phyloP scores from a whole-genome alignment of 2,113 vertebrate genomes.

The Arvicanthis niloticus region DNA sequence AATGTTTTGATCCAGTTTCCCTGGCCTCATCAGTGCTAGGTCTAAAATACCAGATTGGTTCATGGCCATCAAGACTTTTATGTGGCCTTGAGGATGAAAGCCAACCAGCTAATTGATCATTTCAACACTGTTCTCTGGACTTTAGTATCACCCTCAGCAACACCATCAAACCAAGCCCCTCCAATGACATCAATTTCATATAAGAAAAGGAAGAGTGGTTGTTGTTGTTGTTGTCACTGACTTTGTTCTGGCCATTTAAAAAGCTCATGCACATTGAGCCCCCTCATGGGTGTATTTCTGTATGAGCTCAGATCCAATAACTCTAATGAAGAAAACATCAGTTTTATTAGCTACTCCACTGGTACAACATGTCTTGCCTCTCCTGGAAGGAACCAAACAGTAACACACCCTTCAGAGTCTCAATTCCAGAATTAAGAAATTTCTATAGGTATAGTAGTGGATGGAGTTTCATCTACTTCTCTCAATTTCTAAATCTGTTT shows the following conservation, averaged over 20 bases:
- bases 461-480: constrained; percentile 96
- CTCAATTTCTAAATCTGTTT: constrained; percentile 98
- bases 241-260: not conserved
- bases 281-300: constrained; percentile 93
- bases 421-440: constrained; percentile 97
- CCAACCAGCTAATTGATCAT: constrained; percentile 98
- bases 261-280: not conserved
- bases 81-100: constrained; percentile 97
- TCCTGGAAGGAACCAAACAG: constrained; percentile 95
- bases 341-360: constrained; percentile 96
- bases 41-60: constrained; percentile 97
- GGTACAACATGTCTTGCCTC: constrained; percentile 97
- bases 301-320: constrained; percentile 97
- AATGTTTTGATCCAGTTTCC: constrained; percentile 96
- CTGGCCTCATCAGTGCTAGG: constrained; percentile 96
- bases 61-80: constrained; percentile 98
- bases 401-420: constrained; percentile 96
- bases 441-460: constrained; percentile 96
- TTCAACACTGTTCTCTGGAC: constrained; percentile 98
- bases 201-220: not conserved
- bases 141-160: constrained; percentile 96
- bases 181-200: constrained; percentile 66
- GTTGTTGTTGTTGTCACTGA: not conserved
- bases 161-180: constrained; percentile 97
- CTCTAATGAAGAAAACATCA: constrained; percentile 97